A percentile compares a stretch with the other conserved stretches of the same genome.
These are phyloP conservation scores for Caenorhabditis sp. DNA, from an alignment of 2,888 invertebrate species.

Conservation along the genomic window DNA sequence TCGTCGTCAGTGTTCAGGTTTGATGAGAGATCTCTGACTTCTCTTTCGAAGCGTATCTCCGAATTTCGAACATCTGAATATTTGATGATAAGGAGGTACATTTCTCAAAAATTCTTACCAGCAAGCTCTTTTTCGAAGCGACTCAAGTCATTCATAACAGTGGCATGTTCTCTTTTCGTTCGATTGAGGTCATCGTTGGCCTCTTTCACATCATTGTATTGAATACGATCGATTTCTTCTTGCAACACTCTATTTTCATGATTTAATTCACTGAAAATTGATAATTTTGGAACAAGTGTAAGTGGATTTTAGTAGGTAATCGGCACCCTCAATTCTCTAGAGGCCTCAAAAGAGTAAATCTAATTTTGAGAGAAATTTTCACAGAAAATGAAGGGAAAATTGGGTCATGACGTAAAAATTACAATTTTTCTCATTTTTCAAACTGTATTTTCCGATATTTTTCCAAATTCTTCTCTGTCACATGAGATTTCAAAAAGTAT, in stretches of 20 bases:
- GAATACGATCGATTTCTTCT: not conserved
- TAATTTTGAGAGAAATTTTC: too few species aligned
- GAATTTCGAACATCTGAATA: not conserved
- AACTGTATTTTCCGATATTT: too few species aligned
- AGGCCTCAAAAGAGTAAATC: too few species aligned
- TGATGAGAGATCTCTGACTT: not conserved
- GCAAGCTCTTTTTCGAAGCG: not conserved
- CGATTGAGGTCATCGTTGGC: not conserved
- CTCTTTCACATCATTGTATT: not conserved
- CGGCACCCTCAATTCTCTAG: too few species aligned
- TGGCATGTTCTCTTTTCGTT: not conserved
- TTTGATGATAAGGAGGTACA: too few species aligned
- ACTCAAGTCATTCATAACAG: not conserved
- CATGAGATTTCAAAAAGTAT: too few species aligned
- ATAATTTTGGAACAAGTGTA: too few species aligned
- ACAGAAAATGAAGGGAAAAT: too few species aligned
- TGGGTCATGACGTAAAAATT: too few species aligned
- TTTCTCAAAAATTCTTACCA: conserved; percentile 1
- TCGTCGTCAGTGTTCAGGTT: not conserved
- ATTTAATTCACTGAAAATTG: not conserved
- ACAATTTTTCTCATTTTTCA: too few species aligned
- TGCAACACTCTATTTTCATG: not conserved
- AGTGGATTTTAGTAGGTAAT: too few species aligned
- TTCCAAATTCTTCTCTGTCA: too few species aligned
- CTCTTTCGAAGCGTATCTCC: conserved; percentile 3